Evolutionary conservation across 1,140 invertebrate genomes (phyloP).

Genomic region (Aphelenchoides besseyi): DNA sequence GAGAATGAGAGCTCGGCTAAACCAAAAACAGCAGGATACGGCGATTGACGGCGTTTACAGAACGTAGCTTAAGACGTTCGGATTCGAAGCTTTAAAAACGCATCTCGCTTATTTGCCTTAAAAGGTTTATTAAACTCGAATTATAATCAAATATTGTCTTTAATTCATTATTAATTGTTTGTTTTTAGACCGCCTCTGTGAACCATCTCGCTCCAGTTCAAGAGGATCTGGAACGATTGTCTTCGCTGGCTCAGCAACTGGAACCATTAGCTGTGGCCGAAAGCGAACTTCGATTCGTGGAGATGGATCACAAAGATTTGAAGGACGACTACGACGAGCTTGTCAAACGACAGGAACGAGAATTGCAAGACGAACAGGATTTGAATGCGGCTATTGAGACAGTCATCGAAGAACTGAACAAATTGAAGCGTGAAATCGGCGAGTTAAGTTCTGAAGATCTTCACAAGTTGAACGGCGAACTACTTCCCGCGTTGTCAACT

Average conservation of each 20-base stretch:
- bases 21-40: no score
- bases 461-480: background rate
- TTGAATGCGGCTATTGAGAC: background rate
- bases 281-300: constrained; percentile 1
- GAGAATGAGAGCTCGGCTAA: no score
- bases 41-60: no score
- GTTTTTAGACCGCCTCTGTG: background rate
- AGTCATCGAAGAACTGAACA: background rate
- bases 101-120: no score
- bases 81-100: no score
- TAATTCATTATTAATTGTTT: background rate
- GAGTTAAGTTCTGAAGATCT: background rate
- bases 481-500: background rate
- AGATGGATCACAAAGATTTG: constrained; percentile 11
- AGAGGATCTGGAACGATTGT: background rate
- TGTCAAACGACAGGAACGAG: background rate
- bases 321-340: constrained; percentile 10
- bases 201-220: background rate
- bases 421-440: constrained; percentile 2
- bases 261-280: background rate
- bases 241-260: background rate
- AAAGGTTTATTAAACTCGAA: no score
- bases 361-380: background rate
- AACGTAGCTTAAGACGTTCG: no score
- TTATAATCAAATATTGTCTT: background rate